Base-by-base conservation (phyloP, 2,888 invertebrate species). In the Oscheius onirici region DNA sequence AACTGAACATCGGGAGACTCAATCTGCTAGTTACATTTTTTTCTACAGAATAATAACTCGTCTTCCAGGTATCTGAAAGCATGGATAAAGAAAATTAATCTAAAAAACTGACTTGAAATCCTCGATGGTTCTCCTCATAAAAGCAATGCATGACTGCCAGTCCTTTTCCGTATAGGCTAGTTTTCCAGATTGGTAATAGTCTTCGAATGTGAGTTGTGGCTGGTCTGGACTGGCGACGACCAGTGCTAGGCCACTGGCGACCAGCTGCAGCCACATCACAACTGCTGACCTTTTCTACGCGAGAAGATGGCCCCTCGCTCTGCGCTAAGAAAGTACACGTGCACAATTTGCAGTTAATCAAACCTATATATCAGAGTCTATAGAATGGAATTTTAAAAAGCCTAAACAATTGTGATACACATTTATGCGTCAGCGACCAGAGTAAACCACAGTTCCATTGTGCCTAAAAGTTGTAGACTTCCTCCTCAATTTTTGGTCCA, bases 121-220 rank as follows among this genome's bases (percentile, higher is more conserved):
- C 80, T 91, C 89, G 26, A 93, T 80, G 0, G 93, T 91, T 72
- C 90, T 90, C 87, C 92, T 91, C 85, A 94, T 91, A 81, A 91
- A 90, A 22, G 89, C 88, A 73, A 92, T 91, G 87, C 94, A 94
- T 73, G 91, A 91, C 22, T 91, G 89, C 92, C 92, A 86, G 54
- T 86, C 78, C 40, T 72, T 58, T 11, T 63, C 74, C 15, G 82
- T 85, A 54, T 86, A 86, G 60, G 79, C 83, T 46, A 77, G 73
- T 60, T 85, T 86, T 24, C 84, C 86, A 34, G 71, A 76, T 26
- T 77, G 70, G 71, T 68, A 82, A 51, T 76, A 73, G 60, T 82
- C 75, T 49, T 81, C 81, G 22, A 77, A 81, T 2, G 81, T 80
- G 20, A 78, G 67, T 34, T 41, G 20, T 20, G 73, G 71, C 28